Conservation (phyloP, 1,140 invertebrate species). For the Wiebesia pumilae region DNA sequence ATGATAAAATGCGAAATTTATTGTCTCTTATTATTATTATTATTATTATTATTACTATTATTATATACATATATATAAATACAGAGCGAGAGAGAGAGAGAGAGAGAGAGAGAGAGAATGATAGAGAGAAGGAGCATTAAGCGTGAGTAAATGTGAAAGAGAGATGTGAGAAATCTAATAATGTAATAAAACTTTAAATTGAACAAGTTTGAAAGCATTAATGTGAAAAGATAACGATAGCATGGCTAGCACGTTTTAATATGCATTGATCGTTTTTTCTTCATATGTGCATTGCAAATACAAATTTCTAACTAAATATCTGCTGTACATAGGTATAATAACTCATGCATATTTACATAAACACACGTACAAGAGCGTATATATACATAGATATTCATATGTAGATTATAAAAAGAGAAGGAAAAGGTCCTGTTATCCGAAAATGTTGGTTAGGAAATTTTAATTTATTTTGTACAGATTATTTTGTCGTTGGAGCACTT, state of each 20-base stretch:
- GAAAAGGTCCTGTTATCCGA: no score
- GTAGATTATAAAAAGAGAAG: no score
- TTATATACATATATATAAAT: no score
- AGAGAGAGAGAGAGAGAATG: background rate
- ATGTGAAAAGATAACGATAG: background rate
- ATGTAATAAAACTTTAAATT: slow-evolving; percentile 47
- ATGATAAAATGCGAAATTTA: background rate
- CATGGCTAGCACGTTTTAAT: background rate
- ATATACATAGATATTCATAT: no score
- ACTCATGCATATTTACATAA: background rate
- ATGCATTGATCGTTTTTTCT: background rate
- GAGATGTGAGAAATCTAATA: slow-evolving; percentile 6
- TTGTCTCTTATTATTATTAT: no score
- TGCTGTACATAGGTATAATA: background rate
- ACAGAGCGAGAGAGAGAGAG: no score
- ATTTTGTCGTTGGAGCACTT: background rate
- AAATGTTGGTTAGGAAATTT: background rate
- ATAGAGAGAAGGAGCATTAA: background rate
- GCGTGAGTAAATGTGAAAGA: background rate
- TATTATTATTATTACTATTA: no score
- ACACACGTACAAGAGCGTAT: no score
- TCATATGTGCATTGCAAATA: background rate
- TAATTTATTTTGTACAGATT: background rate
- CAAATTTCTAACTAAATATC: background rate
- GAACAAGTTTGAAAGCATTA: slow-evolving; percentile 15